Percentiles rank a stretch among this genome's conserved stretches.
Conservation (phyloP, 2,888 invertebrate genomes). For the Deilephila elpenor region DNA sequence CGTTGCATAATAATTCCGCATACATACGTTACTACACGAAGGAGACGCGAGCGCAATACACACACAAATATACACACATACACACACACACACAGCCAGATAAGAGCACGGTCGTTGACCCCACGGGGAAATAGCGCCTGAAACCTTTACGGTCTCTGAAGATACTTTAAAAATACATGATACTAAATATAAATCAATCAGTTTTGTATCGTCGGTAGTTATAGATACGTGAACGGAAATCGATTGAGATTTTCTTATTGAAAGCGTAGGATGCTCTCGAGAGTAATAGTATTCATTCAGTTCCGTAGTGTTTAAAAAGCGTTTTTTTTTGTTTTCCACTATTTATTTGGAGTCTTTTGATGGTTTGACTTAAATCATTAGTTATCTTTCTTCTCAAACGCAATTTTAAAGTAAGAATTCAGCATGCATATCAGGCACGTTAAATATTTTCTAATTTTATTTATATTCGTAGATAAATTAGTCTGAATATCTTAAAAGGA, state of each 20-base stretch:
- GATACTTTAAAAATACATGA: conserved; percentile 43
- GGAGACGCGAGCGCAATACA: conserved; percentile 60
- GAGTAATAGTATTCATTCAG: not conserved
- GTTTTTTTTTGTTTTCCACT: too few relatives aligned
- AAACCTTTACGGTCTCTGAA: conserved; percentile 64
- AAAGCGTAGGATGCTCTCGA: conserved; percentile 1
- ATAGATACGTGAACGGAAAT: conserved; percentile 37
- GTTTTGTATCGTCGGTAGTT: conserved; percentile 28
- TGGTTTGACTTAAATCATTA: too few relatives aligned
- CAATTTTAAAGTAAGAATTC: too few relatives aligned
- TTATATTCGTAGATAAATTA: too few relatives aligned
- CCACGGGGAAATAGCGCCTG: conserved; percentile 74
- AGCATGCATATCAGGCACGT: too few relatives aligned
- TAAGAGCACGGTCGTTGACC: conserved; percentile 77
- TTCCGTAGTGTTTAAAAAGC: not conserved
- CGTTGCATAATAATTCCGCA: conserved; percentile 72
- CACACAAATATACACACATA: conserved; percentile 52
- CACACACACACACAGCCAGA: conserved; percentile 65
- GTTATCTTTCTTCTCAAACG: too few relatives aligned
- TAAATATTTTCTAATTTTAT: too few relatives aligned
- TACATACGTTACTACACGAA: conserved; percentile 56
- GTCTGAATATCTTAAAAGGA: too few relatives aligned
- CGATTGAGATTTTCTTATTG: conserved; percentile 30
- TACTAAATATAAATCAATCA: conserved; percentile 34
- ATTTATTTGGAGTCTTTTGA: too few relatives aligned